Conservation (phyloP, 1,140 invertebrate genomes). For the Zaprionus camerounensis region DNA sequence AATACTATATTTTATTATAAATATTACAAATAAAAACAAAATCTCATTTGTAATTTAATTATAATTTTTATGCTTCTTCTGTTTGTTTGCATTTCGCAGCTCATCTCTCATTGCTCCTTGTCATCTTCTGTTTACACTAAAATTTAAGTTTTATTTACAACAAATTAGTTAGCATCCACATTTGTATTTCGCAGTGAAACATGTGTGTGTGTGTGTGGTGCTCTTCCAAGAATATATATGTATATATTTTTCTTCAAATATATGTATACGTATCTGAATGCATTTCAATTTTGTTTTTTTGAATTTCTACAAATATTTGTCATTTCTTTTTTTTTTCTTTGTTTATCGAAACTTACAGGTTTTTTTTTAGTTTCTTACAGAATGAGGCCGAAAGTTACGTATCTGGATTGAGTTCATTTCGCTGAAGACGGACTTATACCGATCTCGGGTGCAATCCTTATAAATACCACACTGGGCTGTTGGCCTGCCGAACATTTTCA, state of each 20-base stretch:
- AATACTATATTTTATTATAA: conserved; percentile 84
- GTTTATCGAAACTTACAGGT: conserved; percentile 58
- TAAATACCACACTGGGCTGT: conserved; percentile 39
- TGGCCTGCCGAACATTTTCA: conserved; percentile 34
- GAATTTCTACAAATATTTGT: conserved; percentile 53
- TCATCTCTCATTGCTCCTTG: conserved; percentile 36
- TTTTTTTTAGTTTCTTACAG: conserved; percentile 79
- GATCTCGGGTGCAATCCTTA: conserved; percentile 33
- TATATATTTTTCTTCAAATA: conserved; percentile 32
- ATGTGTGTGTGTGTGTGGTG: conserved; percentile 41
- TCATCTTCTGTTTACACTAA: conserved; percentile 72
- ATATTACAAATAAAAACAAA: conserved; percentile 84
- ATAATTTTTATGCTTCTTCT: conserved; percentile 71
- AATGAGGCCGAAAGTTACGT: conserved; percentile 84
- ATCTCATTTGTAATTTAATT: conserved; percentile 83
- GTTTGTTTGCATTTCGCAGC: conserved; percentile 50
- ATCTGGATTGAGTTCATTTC: conserved; percentile 79
- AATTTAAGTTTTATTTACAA: conserved; percentile 83
- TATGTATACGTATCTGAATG: conserved; percentile 48
- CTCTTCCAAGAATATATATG: conserved; percentile 25
- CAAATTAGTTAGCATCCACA: conserved; percentile 77
- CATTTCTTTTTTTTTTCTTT: conserved; percentile 16
- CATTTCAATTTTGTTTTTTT: conserved; percentile 55
- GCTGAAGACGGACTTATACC: conserved; percentile 10
- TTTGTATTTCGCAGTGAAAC: conserved; percentile 60